Base-by-base conservation (phyloP, 2,888 invertebrate species). In the Chrysolina oricalcia region DNA sequence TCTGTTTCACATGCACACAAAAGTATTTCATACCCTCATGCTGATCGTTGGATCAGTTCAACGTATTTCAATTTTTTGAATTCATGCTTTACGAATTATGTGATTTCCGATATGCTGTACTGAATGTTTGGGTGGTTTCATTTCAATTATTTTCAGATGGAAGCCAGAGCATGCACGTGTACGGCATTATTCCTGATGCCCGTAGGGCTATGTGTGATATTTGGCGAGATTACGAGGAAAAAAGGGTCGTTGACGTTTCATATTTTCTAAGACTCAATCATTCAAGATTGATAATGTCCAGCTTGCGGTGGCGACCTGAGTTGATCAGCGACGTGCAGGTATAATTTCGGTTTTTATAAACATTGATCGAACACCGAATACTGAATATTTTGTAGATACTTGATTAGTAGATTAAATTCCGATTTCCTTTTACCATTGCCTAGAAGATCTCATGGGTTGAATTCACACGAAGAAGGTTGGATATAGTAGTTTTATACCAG, bases 241-340 rank as follows among this genome's bases (percentile, higher is more conserved):
- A 95, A 81, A 91, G 92, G 2, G 92, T 96, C 56, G 93, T 94
- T 3, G 96, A 96, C 87, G 89, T 96, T 23, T 92, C 93, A 4
- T 96, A 95, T 23, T 96, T 94, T 87, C 89, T 96, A 63, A 92
- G 94, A 35, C 91, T 97, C 81, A 97, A 97, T 89, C 96, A 96
- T 86, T 96, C 96, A 0, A 91, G 96, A 48, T 90, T 96, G 0
- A 90, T 97, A 15, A 95, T 95, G 1, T 95, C 96, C 75, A 92
- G 92, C n/a, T 89, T 96, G 23, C 90, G 92, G 74, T 97, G 96
- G 96, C 91, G 96, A 23, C 95, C 96, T 0, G 92, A 94, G 80
- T 92, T 96, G 27, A 93, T 92, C 82, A 84, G 86, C 1, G 93
- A 93, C 78, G 82, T 94, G 9, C 89, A 90, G 83, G 92, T 91